Evolutionary conservation across 1,140 invertebrate genomes (phyloP).

Genomic region (Hormaphis cornu): DNA sequence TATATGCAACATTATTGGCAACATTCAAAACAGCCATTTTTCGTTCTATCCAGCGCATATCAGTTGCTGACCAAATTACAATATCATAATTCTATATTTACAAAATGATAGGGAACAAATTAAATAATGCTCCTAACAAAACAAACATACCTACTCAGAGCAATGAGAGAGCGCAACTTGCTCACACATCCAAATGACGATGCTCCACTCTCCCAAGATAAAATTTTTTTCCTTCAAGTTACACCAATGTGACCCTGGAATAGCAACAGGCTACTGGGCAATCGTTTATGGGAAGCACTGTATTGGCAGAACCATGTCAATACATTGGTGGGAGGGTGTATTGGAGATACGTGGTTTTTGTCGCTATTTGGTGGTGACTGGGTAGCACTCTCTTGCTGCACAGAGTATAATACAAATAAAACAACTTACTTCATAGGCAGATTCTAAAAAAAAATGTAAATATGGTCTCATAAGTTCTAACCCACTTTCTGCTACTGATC

Average conservation of each 20-base stretch:
- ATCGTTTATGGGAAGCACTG: no score
- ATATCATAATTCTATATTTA: slow-evolving; percentile 62
- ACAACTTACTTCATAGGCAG: slow-evolving; percentile 66
- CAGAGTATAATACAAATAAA: not conserved
- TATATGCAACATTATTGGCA: slow-evolving; percentile 70
- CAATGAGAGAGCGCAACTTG: no score
- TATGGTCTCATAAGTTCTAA: slow-evolving; percentile 88
- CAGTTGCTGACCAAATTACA: slow-evolving; percentile 90
- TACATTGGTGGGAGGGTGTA: no score
- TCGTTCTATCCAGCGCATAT: slow-evolving; percentile 96
- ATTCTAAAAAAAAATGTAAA: slow-evolving; percentile 85
- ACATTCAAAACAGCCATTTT: slow-evolving; percentile 93
- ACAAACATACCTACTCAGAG: not conserved
- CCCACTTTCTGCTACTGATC: slow-evolving; percentile 79
- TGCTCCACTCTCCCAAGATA: no score
- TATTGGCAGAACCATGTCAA: no score
- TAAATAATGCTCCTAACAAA: not conserved
- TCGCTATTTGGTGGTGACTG: no score
- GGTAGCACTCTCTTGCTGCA: no score
- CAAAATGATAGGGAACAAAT: not conserved
- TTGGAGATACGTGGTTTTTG: no score
- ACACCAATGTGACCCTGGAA: no score
- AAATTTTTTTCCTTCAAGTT: no score
- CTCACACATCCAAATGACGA: no score
- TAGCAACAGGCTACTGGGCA: no score